These are phyloP conservation scores for Pipa parva DNA, from an alignment of 2,113 vertebrate species.

Conservation along the genomic window DNA sequence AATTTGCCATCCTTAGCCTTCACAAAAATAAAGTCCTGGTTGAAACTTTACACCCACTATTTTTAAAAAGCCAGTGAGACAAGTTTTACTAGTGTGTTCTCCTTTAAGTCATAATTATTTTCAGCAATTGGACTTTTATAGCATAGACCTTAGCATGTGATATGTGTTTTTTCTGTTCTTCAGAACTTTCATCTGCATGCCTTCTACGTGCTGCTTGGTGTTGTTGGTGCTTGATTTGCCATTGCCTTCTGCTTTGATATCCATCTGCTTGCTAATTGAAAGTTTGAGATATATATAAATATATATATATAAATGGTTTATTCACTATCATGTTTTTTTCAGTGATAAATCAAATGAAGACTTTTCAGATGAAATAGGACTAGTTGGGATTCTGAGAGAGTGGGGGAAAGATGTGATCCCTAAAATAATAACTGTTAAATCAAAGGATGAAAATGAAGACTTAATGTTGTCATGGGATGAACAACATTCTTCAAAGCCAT, in stretches of 20 bases:
- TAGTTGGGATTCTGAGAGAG: slow-evolving; percentile 30
- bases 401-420: slow-evolving; percentile 31
- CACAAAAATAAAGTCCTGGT: too few species aligned
- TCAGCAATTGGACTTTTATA: too few species aligned
- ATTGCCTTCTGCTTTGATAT: not conserved
- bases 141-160: slow-evolving; percentile 3
- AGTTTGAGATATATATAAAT: not conserved
- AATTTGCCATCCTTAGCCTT: too few species aligned
- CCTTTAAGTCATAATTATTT: too few species aligned
- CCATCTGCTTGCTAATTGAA: not conserved
- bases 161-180: slow-evolving; percentile 8
- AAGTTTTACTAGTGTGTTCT: too few species aligned
- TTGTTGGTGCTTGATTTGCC: not conserved
- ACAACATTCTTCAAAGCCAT: not conserved
- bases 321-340: slow-evolving; percentile 2
- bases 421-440: not conserved
- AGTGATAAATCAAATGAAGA: slow-evolving; percentile 17
- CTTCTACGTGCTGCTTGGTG: not conserved
- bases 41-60: too few species aligned
- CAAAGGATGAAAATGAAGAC: not conserved
- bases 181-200: not conserved
- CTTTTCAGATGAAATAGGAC: slow-evolving; percentile 3
- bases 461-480: not conserved
- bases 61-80: too few species aligned
- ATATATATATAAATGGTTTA: not conserved